A percentile compares a stretch with the other conserved stretches of the same genome.
Evolutionary conservation across 2,888 invertebrate genomes (phyloP).

Genomic region (Drosophila pseudotakahashii): DNA sequence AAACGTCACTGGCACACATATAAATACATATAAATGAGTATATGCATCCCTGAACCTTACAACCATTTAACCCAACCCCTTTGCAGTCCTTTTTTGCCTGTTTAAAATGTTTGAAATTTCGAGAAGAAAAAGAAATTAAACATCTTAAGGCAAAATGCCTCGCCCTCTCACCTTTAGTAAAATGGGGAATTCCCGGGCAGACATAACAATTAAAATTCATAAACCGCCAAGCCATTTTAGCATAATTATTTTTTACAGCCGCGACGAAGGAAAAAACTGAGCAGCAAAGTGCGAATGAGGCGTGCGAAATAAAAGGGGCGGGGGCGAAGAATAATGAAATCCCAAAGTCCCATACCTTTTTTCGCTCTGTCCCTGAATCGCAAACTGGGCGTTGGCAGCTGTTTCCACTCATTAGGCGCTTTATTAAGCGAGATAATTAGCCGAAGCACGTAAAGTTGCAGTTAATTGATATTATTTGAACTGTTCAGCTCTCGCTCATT

Average conservation of each 20-base stretch:
- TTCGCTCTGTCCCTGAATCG: constrained; percentile 3
- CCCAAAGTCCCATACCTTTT: constrained; percentile 16
- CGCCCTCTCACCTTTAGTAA: constrained; percentile 18
- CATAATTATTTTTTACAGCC: constrained; percentile 64
- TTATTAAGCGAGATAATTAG: constrained; percentile 81
- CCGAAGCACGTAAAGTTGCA: constrained; percentile 78
- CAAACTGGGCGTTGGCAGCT: constrained; percentile 71
- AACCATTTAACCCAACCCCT: not conserved
- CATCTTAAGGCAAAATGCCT: constrained; percentile 39
- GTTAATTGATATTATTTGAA: constrained; percentile 82
- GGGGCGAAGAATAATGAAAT: constrained; percentile 23
- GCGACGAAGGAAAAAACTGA: constrained; percentile 34
- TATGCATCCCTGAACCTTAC: constrained; percentile 14
- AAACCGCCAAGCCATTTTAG: constrained; percentile 59
- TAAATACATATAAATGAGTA: not conserved
- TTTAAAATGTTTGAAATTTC: constrained; percentile 56
- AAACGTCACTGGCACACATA: constrained; percentile 43
- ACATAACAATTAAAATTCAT: constrained; percentile 70
- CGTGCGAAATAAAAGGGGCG: constrained; percentile 19
- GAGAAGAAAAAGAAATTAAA: constrained; percentile 8
- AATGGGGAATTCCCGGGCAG: constrained; percentile 31
- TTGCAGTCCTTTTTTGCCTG: constrained; percentile 24
- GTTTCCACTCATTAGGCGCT: constrained; percentile 81
- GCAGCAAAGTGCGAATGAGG: constrained; percentile 38
- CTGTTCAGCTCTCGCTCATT: constrained; percentile 48